Percentiles rank a stretch among this genome's conserved stretches.
These are phyloP conservation scores for Zeugodacus cucurbitae DNA, from an alignment of 1,140 invertebrate genomes.

Conservation along the genomic window DNA sequence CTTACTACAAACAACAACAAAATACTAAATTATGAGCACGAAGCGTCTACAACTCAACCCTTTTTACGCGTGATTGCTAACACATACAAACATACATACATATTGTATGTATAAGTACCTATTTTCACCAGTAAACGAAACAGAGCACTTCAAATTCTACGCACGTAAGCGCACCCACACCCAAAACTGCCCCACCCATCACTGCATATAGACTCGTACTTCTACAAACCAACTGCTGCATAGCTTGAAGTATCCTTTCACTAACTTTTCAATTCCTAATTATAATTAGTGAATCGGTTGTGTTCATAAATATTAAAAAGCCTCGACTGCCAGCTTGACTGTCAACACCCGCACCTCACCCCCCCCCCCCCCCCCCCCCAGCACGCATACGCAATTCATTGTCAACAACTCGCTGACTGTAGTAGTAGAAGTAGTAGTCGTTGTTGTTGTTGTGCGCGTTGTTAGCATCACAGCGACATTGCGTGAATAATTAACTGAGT, in stretches of 20 bases:
- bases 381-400: neutral
- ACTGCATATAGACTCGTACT: neutral
- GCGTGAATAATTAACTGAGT: conserved; percentile 38
- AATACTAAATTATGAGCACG: neutral
- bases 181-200: no score
- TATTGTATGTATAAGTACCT: neutral
- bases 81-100: neutral
- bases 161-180: neutral
- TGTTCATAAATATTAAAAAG: conserved; percentile 41
- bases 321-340: neutral
- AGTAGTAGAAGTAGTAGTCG: neutral
- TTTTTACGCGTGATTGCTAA: neutral
- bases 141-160: neutral
- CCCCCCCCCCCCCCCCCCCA: no score
- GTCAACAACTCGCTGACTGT: neutral
- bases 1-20: neutral
- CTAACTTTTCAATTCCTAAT: conserved; percentile 42
- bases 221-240: neutral
- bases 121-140: neutral
- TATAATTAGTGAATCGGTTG: conserved; percentile 40
- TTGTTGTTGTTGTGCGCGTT: neutral
- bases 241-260: neutral
- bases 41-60: neutral
- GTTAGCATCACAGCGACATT: neutral
- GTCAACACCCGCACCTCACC: neutral